Evolutionary conservation across 2,888 invertebrate species (phyloP), one percentile per base, ranked within the genome.

Genomic region (Diarsia dahlii): DNA sequence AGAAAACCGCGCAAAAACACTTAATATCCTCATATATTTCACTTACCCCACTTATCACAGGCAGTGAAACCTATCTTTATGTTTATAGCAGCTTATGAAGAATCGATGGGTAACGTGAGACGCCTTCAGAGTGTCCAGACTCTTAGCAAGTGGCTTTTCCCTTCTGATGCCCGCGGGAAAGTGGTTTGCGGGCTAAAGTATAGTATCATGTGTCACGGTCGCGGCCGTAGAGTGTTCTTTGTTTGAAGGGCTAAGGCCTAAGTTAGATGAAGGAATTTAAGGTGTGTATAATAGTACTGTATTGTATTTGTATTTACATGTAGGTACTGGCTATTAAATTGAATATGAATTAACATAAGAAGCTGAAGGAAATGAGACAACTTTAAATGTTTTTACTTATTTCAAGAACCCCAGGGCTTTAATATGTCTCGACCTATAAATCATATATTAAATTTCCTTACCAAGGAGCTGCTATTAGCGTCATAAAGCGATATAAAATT

Each of bases 401-500:
- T 63, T 62, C 10, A 64, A 68, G 13, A 18, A 23, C 68, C 23
- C 13, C 13, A 3, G 0, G 39, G 18, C n/a, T 39, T 3, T 62
- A 9, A 62, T 18, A 69, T 39, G 12, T 54, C 12, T 28, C 2
- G 12, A 20, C 4, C 1, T 20, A 1, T 39, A 74, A 28, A 28
- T n/a, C 4, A 28, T 28, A 10, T 34, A 77, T 45, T 52, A 67
- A 50, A 68, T 68, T 52, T 58, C 23, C 23, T 50, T 20, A 46
- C 46, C 15, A 39, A 23, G 34, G 15, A 18, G 18, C 28, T 10
- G 15, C 46, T 82, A 34, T 23, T 50, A 52, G 48, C 8, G 20
- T 54, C 45, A 78, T 23, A 39, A 60, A 68, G 20, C 20, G 28
- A 45, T 66, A 84, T 84, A 76, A 76, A 80, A 76, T 73, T 62